Evolutionary conservation across 2,888 invertebrate species (phyloP).

Genomic region (Adineta ricciae): DNA sequence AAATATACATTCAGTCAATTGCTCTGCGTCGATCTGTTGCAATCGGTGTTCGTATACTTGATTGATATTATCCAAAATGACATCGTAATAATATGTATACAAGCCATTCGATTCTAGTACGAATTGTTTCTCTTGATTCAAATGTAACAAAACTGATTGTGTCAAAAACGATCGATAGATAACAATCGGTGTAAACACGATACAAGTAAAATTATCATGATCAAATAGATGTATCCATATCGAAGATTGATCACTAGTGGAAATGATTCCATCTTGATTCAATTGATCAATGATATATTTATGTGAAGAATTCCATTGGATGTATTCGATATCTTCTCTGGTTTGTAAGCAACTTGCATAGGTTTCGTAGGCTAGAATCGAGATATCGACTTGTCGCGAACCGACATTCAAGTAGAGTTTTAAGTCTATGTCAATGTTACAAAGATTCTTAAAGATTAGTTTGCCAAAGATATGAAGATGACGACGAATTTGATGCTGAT

Average conservation of each 20-base stretch:
- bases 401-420: neutral
- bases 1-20: neutral
- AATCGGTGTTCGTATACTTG: neutral
- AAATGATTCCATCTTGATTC: neutral
- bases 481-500: slow-evolving; percentile 2
- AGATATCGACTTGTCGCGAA: neutral
- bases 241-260: neutral
- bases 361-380: neutral
- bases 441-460: neutral
- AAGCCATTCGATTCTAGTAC: neutral
- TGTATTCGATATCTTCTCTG: neutral
- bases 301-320: neutral
- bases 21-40: neutral
- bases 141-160: neutral
- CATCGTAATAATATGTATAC: neutral
- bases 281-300: neutral
- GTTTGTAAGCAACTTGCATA: neutral
- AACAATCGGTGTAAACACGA: neutral
- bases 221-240: neutral
- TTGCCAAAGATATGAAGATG: neutral
- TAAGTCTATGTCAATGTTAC: neutral
- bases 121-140: neutral
- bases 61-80: neutral
- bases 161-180: slow-evolving; percentile 18
- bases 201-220: neutral